A percentile compares a stretch with the other conserved stretches of the same genome.
phyloP scores from a whole-genome alignment of 2,797 vertebrate genomes.

The Anabacerthia variegaticeps region DNA sequence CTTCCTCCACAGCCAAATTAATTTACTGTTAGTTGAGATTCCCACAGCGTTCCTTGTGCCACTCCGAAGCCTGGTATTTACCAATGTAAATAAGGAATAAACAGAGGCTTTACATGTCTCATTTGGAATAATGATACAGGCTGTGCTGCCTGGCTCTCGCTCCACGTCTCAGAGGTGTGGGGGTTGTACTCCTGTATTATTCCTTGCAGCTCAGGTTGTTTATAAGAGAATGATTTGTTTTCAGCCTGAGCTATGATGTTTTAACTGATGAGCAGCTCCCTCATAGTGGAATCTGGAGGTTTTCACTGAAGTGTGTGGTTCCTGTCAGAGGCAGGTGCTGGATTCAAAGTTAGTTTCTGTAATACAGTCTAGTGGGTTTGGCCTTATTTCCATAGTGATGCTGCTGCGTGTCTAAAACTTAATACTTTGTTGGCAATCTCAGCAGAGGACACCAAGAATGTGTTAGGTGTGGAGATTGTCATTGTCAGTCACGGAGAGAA shows the following conservation, averaged over 20 bases:
- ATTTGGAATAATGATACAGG: constrained; percentile 16
- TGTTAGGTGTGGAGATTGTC: rapidly evolving
- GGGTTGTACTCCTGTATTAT: neutral
- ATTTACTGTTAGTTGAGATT: constrained; percentile 43
- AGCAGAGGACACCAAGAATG: neutral
- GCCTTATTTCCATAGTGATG: neutral
- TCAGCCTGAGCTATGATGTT: neutral
- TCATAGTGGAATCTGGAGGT: neutral
- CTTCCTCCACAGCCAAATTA: constrained; percentile 12
- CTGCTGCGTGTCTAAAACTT: neutral
- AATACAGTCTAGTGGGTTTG: neutral
- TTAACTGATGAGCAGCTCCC: neutral
- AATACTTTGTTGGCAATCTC: neutral
- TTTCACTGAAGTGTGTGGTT: neutral
- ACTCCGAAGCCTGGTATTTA: constrained; percentile 3
- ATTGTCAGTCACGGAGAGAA: rapidly evolving
- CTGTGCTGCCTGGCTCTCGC: neutral
- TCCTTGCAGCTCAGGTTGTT: constrained; percentile 31
- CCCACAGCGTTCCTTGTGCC: neutral
- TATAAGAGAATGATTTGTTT: constrained; percentile 5
- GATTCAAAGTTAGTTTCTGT: neutral
- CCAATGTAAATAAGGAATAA: constrained; percentile 30
- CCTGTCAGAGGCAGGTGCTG: neutral
- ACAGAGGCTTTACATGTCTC: neutral
- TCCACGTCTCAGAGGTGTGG: neutral